A percentile compares a stretch with the other conserved stretches of the same genome.
phyloP scores from a whole-genome alignment of 2,888 invertebrate genomes.

The Halocaridina rubra region DNA sequence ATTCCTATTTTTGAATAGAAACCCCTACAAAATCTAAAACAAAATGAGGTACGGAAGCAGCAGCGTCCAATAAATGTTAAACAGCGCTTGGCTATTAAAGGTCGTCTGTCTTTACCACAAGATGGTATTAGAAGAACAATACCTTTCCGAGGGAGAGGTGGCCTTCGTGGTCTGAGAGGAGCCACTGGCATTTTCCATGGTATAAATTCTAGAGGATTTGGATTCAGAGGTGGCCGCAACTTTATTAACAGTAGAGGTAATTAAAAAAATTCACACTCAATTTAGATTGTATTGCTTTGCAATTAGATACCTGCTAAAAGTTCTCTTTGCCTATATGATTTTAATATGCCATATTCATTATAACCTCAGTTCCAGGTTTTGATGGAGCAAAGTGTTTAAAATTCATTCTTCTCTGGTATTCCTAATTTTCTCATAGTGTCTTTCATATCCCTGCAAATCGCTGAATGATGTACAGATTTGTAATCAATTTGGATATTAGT shows the following conservation, averaged over 20 bases:
- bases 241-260: neutral
- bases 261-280: neutral
- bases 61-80: conserved; percentile 44
- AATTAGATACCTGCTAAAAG: too few relatives aligned
- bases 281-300: neutral
- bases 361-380: too few relatives aligned
- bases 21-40: too few relatives aligned
- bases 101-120: conserved; percentile 43
- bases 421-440: too few relatives aligned
- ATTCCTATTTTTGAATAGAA: too few relatives aligned
- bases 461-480: too few relatives aligned
- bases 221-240: neutral
- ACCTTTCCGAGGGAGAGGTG: conserved; percentile 37
- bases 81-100: conserved; percentile 59
- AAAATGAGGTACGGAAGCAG: conserved; percentile 37
- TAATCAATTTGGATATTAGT: too few relatives aligned
- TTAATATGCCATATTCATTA: too few relatives aligned
- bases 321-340: too few relatives aligned
- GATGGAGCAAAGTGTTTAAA: too few relatives aligned
- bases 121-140: neutral
- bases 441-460: too few relatives aligned
- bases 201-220: neutral
- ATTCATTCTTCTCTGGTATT: too few relatives aligned
- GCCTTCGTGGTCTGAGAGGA: conserved; percentile 40
- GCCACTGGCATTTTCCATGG: neutral